Evolutionary conservation across 2,888 invertebrate genomes (phyloP).

Genomic region (Nasonovia ribisnigri): DNA sequence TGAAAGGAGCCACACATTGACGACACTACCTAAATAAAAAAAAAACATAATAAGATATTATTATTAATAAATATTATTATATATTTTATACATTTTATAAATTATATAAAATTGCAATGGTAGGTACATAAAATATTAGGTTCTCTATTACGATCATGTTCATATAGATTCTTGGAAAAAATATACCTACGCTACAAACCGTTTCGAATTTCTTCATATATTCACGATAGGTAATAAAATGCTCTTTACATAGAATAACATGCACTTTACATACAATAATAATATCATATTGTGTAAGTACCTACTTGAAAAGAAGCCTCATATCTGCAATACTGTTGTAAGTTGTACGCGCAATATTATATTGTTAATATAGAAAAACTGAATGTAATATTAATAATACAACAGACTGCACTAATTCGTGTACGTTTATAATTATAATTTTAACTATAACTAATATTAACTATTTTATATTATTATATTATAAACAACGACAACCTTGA

Average conservation of each 20-base stretch:
- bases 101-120: not conserved
- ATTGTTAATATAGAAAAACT: not conserved
- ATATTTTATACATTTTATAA: not conserved
- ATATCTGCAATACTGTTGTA: not conserved
- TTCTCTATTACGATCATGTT: not conserved
- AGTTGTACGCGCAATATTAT: not conserved
- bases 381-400: not conserved
- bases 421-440: conserved; percentile 23
- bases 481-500: not conserved
- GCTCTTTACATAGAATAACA: not conserved
- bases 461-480: not conserved
- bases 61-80: too few species aligned
- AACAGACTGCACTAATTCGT: not conserved
- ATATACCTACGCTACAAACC: not conserved
- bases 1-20: too few species aligned
- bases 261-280: not conserved
- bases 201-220: not conserved
- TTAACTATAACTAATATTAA: not conserved
- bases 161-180: not conserved
- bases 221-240: not conserved
- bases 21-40: too few species aligned
- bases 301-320: not conserved
- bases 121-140: not conserved
- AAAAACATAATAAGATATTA: too few species aligned
- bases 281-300: not conserved